Percentiles rank a stretch among this genome's conserved stretches.
Conservation (phyloP, 2,113 vertebrate species). For the Lates calcarifer region DNA sequence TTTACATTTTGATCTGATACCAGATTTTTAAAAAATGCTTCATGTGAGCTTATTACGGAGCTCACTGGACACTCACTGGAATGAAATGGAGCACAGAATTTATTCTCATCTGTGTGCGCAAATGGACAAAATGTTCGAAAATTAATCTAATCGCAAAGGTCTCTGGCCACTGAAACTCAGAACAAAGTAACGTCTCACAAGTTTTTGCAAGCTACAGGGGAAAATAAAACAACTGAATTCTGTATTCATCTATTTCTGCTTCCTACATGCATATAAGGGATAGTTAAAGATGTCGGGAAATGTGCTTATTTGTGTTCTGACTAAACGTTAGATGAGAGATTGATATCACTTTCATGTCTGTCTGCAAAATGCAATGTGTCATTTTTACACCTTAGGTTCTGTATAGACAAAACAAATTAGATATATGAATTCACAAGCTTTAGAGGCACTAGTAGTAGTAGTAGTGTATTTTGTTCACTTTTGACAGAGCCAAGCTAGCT, state of each 20-base stretch:
- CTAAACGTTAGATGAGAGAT: not conserved
- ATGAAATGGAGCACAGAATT: not conserved
- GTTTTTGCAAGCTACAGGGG: not conserved
- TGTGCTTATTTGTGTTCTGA: not conserved
- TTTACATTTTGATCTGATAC: conserved; percentile 14
- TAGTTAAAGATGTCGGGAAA: not conserved
- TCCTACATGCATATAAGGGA: not conserved
- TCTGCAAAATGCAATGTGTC: not conserved
- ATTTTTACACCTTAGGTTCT: not conserved
- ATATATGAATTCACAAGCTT: not conserved
- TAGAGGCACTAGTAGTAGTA: not conserved
- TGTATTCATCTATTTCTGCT: not conserved
- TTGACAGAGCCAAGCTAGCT: too few relatives aligned
- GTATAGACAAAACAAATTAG: not conserved
- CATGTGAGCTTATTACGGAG: not conserved
- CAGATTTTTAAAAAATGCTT: not conserved
- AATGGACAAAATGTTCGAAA: not conserved
- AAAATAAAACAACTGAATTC: not conserved
- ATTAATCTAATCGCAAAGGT: not conserved
- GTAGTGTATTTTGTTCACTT: not conserved
- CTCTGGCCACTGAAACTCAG: not conserved
- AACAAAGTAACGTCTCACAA: conserved; percentile 1
- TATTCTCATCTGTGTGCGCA: not conserved
- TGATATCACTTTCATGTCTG: not conserved
- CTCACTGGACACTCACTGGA: not conserved